Percentiles rank a stretch among this genome's conserved stretches.
Evolutionary conservation across 2,113 vertebrate genomes (phyloP).

Genomic region (Pholis gunnellus): DNA sequence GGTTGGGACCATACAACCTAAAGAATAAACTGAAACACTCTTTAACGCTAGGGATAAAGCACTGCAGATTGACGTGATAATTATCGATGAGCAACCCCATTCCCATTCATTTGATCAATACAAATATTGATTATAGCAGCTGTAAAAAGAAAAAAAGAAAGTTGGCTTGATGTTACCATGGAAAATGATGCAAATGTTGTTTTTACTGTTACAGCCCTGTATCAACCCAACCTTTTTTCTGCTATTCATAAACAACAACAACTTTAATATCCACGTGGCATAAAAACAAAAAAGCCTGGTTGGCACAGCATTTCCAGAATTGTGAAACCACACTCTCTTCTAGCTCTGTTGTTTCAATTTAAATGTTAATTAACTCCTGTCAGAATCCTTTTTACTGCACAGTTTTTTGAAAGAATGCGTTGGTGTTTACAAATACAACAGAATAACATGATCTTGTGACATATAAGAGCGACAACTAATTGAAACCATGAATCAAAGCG

Average conservation of each 20-base stretch:
- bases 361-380: slow-evolving; percentile 74
- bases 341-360: slow-evolving; percentile 67
- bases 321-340: slow-evolving; percentile 1
- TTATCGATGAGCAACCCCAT: neutral
- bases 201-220: slow-evolving; percentile 2
- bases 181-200: neutral
- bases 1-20: neutral
- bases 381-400: slow-evolving; percentile 36
- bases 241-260: slow-evolving; percentile 6
- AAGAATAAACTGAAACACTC: neutral
- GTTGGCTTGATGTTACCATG: neutral
- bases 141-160: neutral
- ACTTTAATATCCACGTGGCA: neutral
- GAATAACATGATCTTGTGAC: slow-evolving; percentile 16
- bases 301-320: neutral
- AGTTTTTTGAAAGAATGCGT: slow-evolving; percentile 24
- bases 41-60: neutral
- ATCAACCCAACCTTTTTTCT: neutral
- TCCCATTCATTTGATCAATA: neutral
- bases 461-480: slow-evolving; percentile 54
- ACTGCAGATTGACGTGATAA: neutral
- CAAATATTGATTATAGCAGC: neutral
- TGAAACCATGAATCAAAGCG: slow-evolving; percentile 66
- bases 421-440: slow-evolving; percentile 37
- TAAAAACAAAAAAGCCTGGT: neutral